phyloP scores from a whole-genome alignment of 2,888 invertebrate species.

The Caenorhabditis imperialis region DNA sequence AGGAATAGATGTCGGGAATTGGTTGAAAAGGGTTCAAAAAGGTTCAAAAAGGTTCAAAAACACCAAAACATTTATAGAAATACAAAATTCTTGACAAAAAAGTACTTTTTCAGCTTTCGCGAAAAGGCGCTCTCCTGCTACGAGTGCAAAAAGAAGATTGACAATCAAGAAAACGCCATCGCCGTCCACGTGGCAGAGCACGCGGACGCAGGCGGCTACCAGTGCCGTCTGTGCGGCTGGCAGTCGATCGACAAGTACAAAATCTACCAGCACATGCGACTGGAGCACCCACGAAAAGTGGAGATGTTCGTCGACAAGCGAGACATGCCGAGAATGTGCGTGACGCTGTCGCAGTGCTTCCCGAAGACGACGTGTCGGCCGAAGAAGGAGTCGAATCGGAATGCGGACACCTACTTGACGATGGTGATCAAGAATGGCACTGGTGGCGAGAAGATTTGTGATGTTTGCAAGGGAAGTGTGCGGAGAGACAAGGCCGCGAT shows the following conservation, averaged over 20 bases:
- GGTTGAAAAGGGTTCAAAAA: too few relatives aligned
- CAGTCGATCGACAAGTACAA: conserved; percentile 57
- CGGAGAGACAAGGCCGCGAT: conserved; percentile 34
- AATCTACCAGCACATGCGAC: conserved; percentile 61
- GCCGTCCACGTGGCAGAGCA: conserved; percentile 62
- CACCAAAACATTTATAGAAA: too few relatives aligned
- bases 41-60: too few relatives aligned
- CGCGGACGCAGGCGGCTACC: conserved; percentile 57
- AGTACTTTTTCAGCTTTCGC: conserved; percentile 29
- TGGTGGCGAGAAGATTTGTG: conserved; percentile 6
- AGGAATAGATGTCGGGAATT: too few relatives aligned
- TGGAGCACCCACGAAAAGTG: conserved; percentile 57
- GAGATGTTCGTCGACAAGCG: conserved; percentile 57
- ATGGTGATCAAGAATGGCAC: conserved; percentile 3
- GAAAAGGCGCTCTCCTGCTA: conserved; percentile 58
- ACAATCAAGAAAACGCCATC: conserved; percentile 61
- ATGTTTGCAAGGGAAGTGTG: conserved; percentile 14
- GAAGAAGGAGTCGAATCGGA: conserved; percentile 46
- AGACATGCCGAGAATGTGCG: conserved; percentile 57
- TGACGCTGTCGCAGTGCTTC: conserved; percentile 50
- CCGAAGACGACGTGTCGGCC: conserved; percentile 44
- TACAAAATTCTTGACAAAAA: too few relatives aligned
- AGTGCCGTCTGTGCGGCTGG: conserved; percentile 61
- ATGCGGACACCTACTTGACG: conserved; percentile 34
- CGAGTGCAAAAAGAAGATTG: conserved; percentile 56